Evolutionary conservation across 2,888 invertebrate genomes (phyloP).

Genomic region (Andrena dorsata): DNA sequence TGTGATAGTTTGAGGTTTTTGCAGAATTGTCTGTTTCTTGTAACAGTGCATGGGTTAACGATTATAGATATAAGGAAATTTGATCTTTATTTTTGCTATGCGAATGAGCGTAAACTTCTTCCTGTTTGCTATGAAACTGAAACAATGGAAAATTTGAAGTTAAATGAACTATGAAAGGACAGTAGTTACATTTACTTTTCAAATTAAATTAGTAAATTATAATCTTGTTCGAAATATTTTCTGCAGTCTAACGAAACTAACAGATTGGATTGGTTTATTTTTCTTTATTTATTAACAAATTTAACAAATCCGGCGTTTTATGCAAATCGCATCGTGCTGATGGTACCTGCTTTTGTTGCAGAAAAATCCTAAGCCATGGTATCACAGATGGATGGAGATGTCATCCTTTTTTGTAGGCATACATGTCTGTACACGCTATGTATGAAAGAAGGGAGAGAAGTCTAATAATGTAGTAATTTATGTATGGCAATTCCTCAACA

Average conservation of each 20-base stretch:
- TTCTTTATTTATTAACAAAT: conserved; percentile 33
- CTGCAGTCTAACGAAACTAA: not conserved
- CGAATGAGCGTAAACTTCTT: not conserved
- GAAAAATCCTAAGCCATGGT: conserved; percentile 72
- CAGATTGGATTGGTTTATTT: conserved; percentile 26
- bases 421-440: conserved; percentile 8
- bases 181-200: not conserved
- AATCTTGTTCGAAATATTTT: not conserved
- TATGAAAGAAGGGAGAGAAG: conserved; percentile 16
- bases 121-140: not conserved
- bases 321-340: conserved; percentile 25
- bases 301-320: conserved; percentile 28
- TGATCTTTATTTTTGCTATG: not conserved
- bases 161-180: not conserved
- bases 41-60: not conserved
- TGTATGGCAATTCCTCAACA: conserved; percentile 64
- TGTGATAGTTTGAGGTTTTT: conserved; percentile 4
- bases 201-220: not conserved
- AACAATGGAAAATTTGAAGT: not conserved
- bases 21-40: not conserved
- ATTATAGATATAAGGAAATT: not conserved
- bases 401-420: conserved; percentile 61
- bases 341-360: conserved; percentile 72
- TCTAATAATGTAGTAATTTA: conserved; percentile 62
- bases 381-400: conserved; percentile 69